These are phyloP conservation scores for Muscicapa comitata DNA, from an alignment of 2,797 vertebrate species.

Conservation along the genomic window DNA sequence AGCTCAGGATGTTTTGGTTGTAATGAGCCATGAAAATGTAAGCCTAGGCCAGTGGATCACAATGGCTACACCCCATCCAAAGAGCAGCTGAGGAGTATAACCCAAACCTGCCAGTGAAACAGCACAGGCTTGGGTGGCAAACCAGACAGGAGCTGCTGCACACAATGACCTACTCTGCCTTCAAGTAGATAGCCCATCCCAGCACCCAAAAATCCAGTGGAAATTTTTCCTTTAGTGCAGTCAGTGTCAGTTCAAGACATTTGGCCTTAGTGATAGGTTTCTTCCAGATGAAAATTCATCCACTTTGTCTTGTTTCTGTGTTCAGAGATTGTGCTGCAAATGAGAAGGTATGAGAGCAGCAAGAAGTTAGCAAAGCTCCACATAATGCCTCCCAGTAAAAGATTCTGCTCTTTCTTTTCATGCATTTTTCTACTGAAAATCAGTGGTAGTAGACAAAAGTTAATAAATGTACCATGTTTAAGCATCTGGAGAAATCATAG, in stretches of 20 bases:
- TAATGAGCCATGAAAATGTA: not conserved
- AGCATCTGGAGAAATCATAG: constrained; percentile 65
- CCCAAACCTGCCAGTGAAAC: not conserved
- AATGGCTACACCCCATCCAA: not conserved
- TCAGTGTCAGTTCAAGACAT: not conserved
- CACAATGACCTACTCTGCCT: not conserved
- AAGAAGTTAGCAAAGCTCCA: not conserved
- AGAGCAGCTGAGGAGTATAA: not conserved
- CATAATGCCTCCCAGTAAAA: not conserved
- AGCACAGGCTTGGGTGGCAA: not conserved
- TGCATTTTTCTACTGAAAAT: constrained; percentile 23
- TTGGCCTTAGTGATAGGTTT: not conserved
- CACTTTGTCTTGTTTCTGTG: not conserved
- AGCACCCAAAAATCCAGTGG: not conserved
- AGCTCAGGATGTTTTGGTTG: not conserved
- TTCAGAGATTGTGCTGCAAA: not conserved
- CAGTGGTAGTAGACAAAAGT: not conserved
- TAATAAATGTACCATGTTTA: constrained; percentile 63
- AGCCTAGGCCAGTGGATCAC: not conserved
- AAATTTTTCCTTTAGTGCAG: not conserved
- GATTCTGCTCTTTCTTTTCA: not conserved
- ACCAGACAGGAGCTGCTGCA: not conserved
- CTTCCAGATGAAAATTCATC: not conserved
- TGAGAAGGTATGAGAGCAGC: not conserved
- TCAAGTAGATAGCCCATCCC: not conserved